These are phyloP conservation scores for Sebastiscus albofasciatus DNA, from an alignment of 2,797 vertebrate species.

Conservation along the genomic window DNA sequence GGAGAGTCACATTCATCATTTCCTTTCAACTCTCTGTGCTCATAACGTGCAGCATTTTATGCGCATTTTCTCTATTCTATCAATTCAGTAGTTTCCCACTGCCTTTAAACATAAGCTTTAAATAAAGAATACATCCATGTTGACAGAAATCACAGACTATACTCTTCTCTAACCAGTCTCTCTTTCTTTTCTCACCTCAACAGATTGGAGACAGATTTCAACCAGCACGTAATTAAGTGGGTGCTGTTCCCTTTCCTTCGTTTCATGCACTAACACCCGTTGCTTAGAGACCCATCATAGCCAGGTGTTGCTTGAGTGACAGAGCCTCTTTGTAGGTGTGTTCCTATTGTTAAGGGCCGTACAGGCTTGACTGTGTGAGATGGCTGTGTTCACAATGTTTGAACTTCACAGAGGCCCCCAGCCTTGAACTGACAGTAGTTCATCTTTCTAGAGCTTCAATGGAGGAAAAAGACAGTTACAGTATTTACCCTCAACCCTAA, in stretches of 20 bases:
- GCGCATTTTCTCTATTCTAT: not conserved
- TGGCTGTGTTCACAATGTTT: constrained; percentile 29
- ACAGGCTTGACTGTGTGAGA: not conserved
- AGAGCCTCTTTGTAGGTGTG: constrained; percentile 42
- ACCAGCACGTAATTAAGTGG: constrained; percentile 33
- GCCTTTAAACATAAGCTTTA: not conserved
- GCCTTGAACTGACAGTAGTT: constrained; percentile 14
- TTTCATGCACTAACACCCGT: constrained; percentile 56
- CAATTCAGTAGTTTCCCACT: not conserved
- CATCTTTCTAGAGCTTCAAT: not conserved
- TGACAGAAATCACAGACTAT: constrained; percentile 5
- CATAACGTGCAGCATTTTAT: not conserved
- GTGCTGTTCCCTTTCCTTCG: constrained; percentile 27
- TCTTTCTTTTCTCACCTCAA: not conserved
- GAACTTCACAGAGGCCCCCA: constrained; percentile 1
- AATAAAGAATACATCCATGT: constrained; percentile 8
- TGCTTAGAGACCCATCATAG: constrained; percentile 77
- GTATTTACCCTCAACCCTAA: constrained; percentile 17
- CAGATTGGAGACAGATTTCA: constrained; percentile 21
- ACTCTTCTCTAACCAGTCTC: not conserved
- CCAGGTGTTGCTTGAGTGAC: constrained; percentile 64
- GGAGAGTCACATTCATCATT: not conserved
- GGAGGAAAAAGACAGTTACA: not conserved
- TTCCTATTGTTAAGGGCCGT: constrained; percentile 39
- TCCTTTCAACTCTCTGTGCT: not conserved